Evolutionary conservation across 2,113 vertebrate species (phyloP).

Genomic region (Uria lomvia): DNA sequence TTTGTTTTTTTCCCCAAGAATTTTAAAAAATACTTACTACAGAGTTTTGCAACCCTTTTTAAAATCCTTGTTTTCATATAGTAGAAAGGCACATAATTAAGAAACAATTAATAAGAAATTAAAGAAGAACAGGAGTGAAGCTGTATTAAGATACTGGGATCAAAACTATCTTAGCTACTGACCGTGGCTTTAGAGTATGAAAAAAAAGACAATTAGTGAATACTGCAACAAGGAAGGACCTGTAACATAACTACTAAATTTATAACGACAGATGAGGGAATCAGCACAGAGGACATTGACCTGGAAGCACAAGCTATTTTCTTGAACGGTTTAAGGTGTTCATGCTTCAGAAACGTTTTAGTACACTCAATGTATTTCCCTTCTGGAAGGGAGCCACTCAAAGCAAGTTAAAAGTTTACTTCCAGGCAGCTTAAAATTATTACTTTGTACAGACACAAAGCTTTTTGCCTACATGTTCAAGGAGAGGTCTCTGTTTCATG

Average conservation of each 20-base stretch:
- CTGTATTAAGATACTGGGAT: not conserved
- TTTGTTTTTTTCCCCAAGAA: not conserved
- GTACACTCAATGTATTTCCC: not conserved
- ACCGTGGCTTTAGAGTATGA: not conserved
- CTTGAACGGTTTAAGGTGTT: not conserved
- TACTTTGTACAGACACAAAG: not conserved
- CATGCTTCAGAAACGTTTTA: not conserved
- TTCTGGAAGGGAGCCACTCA: not conserved
- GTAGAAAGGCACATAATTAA: not conserved
- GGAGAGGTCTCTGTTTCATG: not conserved
- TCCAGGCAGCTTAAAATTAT: not conserved
- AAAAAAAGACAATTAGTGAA: not conserved
- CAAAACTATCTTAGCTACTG: not conserved
- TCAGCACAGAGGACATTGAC: not conserved
- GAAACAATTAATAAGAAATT: not conserved
- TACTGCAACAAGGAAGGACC: not conserved
- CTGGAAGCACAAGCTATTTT: not conserved
- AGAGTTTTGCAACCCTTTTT: not conserved
- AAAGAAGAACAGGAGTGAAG: not conserved
- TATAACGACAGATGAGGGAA: not conserved
- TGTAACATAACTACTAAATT: not conserved
- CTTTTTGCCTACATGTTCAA: not conserved
- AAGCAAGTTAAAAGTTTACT: not conserved
- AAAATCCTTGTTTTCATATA: not conserved
- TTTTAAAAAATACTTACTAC: not conserved